Base-by-base conservation (phyloP, 2,888 invertebrate genomes). In the Julus scandinavius region DNA sequence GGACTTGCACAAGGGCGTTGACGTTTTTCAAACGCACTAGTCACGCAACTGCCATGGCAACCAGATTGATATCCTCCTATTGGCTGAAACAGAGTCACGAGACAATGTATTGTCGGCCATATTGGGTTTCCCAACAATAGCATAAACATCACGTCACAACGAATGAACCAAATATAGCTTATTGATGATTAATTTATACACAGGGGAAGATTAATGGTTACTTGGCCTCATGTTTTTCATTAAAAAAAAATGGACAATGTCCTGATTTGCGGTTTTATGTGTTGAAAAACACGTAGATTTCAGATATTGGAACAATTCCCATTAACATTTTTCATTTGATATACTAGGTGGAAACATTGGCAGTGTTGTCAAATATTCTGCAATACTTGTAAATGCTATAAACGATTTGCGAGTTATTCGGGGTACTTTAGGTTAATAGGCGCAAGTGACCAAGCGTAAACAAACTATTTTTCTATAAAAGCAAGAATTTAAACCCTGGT, bases 11-110 rank as follows among this genome's bases (percentile, higher is more conserved):
- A 20, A 63, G 63, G 63, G 63, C 63, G 63, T 63, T 63, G 63
- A 63, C 63, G 63, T 4, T 63, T 63, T 20, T n/a, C n/a, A 63
- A 45, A 63, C n/a, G 63, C 63, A 20, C 63, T 5, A 63, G 63
- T 63, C 63, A 63, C 63, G 63, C 63, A 63, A 63, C n/a, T 20
- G 63, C 20, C 63, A 63, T 63, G 63, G 63, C 63, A 63, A 63
- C 63, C 63, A 20, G 17, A n/a, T 20, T 63, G 63, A 63, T 63
- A 63, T 63, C 63, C 63, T 63, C 63, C 63, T n/a, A 63, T 63
- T 63, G 63, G 63, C 20, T n/a, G 20, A n/a, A 63, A n/a, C 20
- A n/a, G n/a, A 63, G 63, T 63, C 63, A 63, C 63, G 63, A 63
- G 63, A 63, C 63, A 20, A n/a, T 6, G n/a, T 63, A 63, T 7